A percentile compares a stretch with the other conserved stretches of the same genome.
phyloP scores from a whole-genome alignment of 2,113 vertebrate species.

The Brevimyrus niger region DNA sequence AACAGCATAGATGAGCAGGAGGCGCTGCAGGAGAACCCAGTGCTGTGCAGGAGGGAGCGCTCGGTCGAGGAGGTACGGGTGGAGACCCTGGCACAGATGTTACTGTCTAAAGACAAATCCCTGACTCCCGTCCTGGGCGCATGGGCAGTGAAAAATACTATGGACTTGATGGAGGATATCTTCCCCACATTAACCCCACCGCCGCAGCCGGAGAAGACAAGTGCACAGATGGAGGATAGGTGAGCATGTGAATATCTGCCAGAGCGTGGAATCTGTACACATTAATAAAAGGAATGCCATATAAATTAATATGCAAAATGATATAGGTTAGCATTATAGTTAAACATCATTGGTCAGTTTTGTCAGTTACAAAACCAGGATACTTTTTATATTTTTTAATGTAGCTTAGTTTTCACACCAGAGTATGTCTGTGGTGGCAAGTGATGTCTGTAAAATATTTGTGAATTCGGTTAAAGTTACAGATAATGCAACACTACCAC shows the following conservation, averaged over 20 bases:
- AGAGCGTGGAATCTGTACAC: neutral
- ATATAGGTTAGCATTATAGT: neutral
- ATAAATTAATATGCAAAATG: neutral
- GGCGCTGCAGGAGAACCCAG: conserved; percentile 36
- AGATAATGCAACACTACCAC: conserved; percentile 15
- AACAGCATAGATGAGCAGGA: conserved; percentile 16
- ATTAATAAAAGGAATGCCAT: neutral
- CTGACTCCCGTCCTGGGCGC: conserved; percentile 77
- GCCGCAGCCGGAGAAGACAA: conserved; percentile 46
- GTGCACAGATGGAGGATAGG: conserved; percentile 45
- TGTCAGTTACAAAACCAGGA: neutral
- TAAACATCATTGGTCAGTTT: neutral
- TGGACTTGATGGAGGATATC: conserved; percentile 86
- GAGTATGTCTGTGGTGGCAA: neutral
- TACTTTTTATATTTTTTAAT: neutral
- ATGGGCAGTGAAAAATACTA: conserved; percentile 73
- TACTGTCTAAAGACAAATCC: conserved; percentile 75
- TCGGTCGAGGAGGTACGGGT: conserved; percentile 70
- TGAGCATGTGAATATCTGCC: conserved; percentile 30
- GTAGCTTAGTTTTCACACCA: neutral
- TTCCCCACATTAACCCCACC: conserved; percentile 58
- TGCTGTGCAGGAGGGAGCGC: conserved; percentile 53
- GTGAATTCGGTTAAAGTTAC: neutral
- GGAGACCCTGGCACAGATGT: conserved; percentile 73
- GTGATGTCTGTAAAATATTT: neutral